Evolutionary conservation across 2,888 invertebrate genomes (phyloP), one percentile per base, ranked within the genome.

Genomic region (Camponotus fellah): DNA sequence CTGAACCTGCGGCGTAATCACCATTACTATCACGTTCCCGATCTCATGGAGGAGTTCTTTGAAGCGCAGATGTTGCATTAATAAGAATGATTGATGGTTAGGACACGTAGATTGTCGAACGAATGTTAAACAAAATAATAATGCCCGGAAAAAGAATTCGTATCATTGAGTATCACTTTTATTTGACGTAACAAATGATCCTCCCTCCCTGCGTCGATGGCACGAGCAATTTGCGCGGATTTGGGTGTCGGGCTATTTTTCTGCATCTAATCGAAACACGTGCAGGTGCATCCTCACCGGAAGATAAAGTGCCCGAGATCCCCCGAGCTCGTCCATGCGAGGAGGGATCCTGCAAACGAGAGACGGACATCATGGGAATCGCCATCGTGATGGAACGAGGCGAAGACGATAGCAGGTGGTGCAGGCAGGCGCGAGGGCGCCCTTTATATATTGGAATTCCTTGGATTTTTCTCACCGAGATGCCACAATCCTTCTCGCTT

Each of bases 371-470:
- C 72, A 72, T 49, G 72, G 83, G 81, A 85, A 83, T 81, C 49
- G 76, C 74, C 79, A 65, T 83, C 76, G 58, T 77, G 66, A 80
- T 76, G 71, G 83, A 69, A 68, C 12, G 69, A 69, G 37, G 65
- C 64, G 77, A 82, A 75, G 77, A 60, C 60, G 64, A 80, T 71
- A 71, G 88, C 89, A 85, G 88, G 82, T 89, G 82, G 53, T 60
- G 60, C 69, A 43, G 62, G 87, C 83, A 88, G 85, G 60, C 85
- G 71, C 87, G 84, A 74, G 58, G 66, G 66, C 58, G 46, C 62
- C 86, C 65, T 87, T 85, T 88, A 88, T 88, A 88, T 91, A 91
- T 91, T 91, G 87, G 85, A 90, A 91, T 91, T 91, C 90, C 58
- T 82, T 26, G 74, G 72, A 91, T 91, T 91, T 90, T 86, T 88